Evolutionary conservation across 2,113 vertebrate genomes (phyloP).

Genomic region (Nesogale talazaci): DNA sequence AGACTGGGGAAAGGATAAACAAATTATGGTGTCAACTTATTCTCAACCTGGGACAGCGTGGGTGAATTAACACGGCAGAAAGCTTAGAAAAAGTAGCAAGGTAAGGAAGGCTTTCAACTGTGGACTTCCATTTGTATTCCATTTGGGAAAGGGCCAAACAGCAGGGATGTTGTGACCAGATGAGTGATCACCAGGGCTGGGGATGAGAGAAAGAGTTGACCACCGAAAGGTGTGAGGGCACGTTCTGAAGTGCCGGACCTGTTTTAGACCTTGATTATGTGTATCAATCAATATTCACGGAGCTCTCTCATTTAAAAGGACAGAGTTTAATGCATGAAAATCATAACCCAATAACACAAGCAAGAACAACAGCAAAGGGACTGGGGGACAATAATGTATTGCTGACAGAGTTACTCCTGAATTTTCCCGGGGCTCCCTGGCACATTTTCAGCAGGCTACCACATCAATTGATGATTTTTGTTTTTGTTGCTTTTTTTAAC

Average conservation of each 20-base stretch:
- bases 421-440: neutral
- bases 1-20: neutral
- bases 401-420: neutral
- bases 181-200: neutral
- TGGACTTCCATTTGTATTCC: neutral
- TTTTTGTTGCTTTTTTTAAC: no score
- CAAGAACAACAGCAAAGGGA: no score
- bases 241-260: no score
- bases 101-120: neutral
- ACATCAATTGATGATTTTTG: neutral
- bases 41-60: neutral
- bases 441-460: neutral
- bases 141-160: constrained; percentile 18
- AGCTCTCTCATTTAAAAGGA: neutral
- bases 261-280: neutral
- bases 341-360: neutral
- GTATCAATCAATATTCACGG: neutral
- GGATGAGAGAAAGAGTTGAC: fast-evolving
- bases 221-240: fast-evolving
- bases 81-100: neutral
- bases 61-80: neutral
- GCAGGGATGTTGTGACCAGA: neutral
- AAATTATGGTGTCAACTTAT: neutral
- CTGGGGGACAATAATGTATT: no score
- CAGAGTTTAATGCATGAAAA: neutral